Conservation (phyloP, 2,888 invertebrate genomes). For the Spialia ferax region DNA sequence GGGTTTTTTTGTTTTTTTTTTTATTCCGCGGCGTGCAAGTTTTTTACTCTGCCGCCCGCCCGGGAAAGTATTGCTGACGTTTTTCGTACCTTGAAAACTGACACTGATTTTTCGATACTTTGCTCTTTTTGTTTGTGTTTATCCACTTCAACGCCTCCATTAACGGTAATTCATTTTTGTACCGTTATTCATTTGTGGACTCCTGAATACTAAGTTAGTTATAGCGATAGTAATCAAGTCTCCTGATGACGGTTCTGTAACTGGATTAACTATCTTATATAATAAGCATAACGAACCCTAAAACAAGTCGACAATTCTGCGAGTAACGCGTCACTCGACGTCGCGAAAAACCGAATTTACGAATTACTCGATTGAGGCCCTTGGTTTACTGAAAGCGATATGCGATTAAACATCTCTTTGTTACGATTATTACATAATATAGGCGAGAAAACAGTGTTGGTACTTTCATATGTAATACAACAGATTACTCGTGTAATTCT, state of each 20-base stretch:
- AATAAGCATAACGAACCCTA: slow-evolving; percentile 44
- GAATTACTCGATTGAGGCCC: slow-evolving; percentile 38
- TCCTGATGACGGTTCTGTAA: slow-evolving; percentile 10
- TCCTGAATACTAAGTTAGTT: slow-evolving; percentile 13
- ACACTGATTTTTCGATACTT: slow-evolving; percentile 20
- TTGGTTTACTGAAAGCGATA: slow-evolving; percentile 6
- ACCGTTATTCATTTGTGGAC: slow-evolving; percentile 3
- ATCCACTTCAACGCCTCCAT: not conserved
- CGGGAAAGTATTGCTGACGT: slow-evolving; percentile 16
- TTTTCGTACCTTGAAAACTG: slow-evolving; percentile 22
- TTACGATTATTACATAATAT: no score
- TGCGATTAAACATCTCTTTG: no score
- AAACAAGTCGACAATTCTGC: slow-evolving; percentile 53
- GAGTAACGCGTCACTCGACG: slow-evolving; percentile 70
- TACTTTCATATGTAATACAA: no score
- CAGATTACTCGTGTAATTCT: no score
- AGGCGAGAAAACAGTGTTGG: no score
- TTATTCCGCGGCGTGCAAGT: slow-evolving; percentile 25
- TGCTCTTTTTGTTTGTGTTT: not conserved
- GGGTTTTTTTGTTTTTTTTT: slow-evolving; percentile 27
- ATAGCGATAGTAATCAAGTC: slow-evolving; percentile 6
- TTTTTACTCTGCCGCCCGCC: slow-evolving; percentile 30
- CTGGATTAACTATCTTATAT: slow-evolving; percentile 37
- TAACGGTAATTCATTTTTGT: not conserved
- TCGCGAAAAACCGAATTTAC: slow-evolving; percentile 83